Evolutionary conservation across 2,113 vertebrate genomes (phyloP).

Genomic region (Pluvianellus socialis): DNA sequence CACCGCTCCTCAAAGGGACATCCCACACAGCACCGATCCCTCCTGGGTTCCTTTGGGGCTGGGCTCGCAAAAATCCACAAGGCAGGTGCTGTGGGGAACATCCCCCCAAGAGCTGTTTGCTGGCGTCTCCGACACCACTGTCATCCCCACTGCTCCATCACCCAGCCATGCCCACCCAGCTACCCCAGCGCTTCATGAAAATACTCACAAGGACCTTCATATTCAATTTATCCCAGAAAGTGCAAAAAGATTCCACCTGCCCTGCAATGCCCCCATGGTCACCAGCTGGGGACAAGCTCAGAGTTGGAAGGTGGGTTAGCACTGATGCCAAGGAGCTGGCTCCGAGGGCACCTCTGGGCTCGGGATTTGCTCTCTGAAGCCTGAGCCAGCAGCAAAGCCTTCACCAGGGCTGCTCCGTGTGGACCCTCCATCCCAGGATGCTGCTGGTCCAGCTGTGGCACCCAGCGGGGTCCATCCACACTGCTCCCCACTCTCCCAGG

Average conservation of each 20-base stretch:
- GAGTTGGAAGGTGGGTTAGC: not conserved
- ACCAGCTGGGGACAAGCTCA: rapidly evolving
- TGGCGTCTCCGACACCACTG: not conserved
- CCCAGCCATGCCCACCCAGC: not conserved
- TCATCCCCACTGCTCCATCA: not conserved
- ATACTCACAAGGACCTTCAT: not conserved
- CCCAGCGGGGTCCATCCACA: rapidly evolving
- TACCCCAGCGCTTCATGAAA: not conserved
- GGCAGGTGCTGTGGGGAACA: not conserved
- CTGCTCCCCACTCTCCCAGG: not conserved
- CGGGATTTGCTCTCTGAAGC: not conserved
- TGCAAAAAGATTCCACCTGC: too few species aligned
- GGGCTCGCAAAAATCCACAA: not conserved
- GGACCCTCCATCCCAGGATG: not conserved
- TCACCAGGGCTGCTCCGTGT: rapidly evolving
- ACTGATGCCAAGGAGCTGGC: not conserved
- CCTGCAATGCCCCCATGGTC: rapidly evolving
- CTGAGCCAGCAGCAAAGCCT: not conserved
- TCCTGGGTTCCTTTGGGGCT: not conserved
- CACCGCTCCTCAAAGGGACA: not conserved
- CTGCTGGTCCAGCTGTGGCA: not conserved
- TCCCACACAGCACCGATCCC: not conserved
- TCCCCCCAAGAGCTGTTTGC: not conserved
- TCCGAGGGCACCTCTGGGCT: not conserved
- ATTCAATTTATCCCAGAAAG: not conserved